Evolutionary conservation across 2,888 invertebrate genomes (phyloP).

Genomic region (Eugnorisma glareosa): DNA sequence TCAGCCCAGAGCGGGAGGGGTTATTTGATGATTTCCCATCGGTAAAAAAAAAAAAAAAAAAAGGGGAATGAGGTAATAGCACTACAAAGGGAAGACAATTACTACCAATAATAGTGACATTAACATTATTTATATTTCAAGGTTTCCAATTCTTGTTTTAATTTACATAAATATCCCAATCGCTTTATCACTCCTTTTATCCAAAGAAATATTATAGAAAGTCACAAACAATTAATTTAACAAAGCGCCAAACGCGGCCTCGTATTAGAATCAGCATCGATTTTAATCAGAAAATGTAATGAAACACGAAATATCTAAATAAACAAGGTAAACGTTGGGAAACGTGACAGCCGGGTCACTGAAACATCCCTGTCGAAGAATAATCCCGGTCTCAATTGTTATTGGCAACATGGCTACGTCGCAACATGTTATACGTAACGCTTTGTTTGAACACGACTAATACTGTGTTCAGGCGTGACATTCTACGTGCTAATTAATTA

Average conservation of each 20-base stretch:
- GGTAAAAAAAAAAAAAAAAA: too few relatives aligned
- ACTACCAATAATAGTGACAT: background rate
- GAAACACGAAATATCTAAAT: constrained; percentile 65
- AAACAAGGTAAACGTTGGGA: constrained; percentile 57
- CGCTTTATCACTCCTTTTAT: constrained; percentile 10
- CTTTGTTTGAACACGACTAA: constrained; percentile 60
- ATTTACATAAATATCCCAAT: constrained; percentile 3
- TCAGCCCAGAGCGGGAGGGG: too few relatives aligned
- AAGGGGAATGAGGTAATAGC: background rate
- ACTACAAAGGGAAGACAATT: background rate
- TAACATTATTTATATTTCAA: background rate
- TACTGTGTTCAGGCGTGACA: constrained; percentile 39
- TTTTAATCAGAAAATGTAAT: constrained; percentile 69
- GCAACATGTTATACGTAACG: constrained; percentile 60
- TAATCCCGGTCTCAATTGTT: constrained; percentile 75
- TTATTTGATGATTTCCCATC: too few relatives aligned
- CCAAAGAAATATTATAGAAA: constrained; percentile 39
- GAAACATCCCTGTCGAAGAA: constrained; percentile 67
- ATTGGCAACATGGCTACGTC: constrained; percentile 66
- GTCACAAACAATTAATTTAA: constrained; percentile 49
- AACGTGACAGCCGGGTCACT: constrained; percentile 69
- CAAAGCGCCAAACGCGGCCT: constrained; percentile 48
- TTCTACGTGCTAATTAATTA: constrained; percentile 40
- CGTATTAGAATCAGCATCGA: constrained; percentile 55
- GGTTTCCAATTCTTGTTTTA: background rate